Conservation (phyloP, 2,888 invertebrate genomes). For the Horisme vitalbata region DNA sequence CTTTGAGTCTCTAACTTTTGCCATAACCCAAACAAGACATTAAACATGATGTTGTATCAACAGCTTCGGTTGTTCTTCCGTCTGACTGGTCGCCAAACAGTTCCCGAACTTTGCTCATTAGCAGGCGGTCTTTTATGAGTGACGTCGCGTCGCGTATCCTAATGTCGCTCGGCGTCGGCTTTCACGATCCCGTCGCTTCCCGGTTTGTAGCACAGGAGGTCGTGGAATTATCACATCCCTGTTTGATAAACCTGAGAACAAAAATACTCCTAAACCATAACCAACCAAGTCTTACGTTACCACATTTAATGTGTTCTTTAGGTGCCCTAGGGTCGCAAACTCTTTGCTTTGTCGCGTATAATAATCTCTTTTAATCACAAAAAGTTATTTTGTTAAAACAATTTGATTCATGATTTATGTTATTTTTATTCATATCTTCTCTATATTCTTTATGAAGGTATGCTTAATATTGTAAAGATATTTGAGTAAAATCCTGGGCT, state of each 20-base stretch:
- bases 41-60: constrained; percentile 11
- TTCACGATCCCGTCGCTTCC: constrained; percentile 6
- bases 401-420: too few species aligned
- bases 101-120: constrained; percentile 53
- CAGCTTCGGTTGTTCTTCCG: constrained; percentile 20
- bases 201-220: neutral
- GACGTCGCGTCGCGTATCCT: constrained; percentile 22
- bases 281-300: too few species aligned
- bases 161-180: neutral
- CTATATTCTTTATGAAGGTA: too few species aligned
- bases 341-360: too few species aligned
- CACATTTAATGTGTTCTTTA: too few species aligned
- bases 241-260: too few species aligned
- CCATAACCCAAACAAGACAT: constrained; percentile 2
- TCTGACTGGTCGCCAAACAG: constrained; percentile 30
- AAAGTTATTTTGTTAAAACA: too few species aligned
- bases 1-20: neutral
- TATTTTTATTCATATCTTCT: too few species aligned
- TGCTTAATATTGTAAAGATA: too few species aligned
- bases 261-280: too few species aligned
- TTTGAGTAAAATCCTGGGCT: neutral
- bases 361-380: too few species aligned
- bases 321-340: too few species aligned
- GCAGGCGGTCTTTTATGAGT: constrained; percentile 43
- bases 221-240: neutral